Evolutionary conservation across 2,888 invertebrate genomes (phyloP).

Genomic region (Dyspetes luteomarginatus): DNA sequence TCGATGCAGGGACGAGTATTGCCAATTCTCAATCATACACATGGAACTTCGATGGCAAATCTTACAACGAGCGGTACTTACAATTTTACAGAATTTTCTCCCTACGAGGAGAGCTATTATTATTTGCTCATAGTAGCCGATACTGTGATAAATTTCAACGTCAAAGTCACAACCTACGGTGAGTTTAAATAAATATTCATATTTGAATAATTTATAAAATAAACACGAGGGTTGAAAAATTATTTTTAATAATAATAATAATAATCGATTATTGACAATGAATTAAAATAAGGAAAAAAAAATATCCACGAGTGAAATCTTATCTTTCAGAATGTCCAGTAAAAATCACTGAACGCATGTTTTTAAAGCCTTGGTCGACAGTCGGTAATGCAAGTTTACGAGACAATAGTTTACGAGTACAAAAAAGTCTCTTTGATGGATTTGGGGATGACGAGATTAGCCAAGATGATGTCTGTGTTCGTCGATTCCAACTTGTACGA

Average conservation of each 20-base stretch:
- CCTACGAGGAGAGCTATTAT: conserved; percentile 83
- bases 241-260: not conserved
- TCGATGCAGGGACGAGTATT: conserved; percentile 81
- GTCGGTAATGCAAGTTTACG: conserved; percentile 59
- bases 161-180: conserved; percentile 81
- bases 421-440: conserved; percentile 66
- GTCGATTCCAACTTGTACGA: conserved; percentile 82
- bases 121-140: conserved; percentile 83
- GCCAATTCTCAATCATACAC: conserved; percentile 79
- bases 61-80: conserved; percentile 78
- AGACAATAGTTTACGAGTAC: conserved; percentile 59
- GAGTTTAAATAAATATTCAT: conserved; percentile 47
- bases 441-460: conserved; percentile 64
- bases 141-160: conserved; percentile 81
- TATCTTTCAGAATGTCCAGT: conserved; percentile 77
- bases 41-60: conserved; percentile 72
- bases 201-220: too few relatives aligned
- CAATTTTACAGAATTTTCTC: conserved; percentile 81
- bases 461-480: conserved; percentile 78
- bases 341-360: conserved; percentile 74
- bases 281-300: conserved; percentile 11
- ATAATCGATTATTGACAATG: too few relatives aligned
- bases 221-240: too few relatives aligned
- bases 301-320: conserved; percentile 3
- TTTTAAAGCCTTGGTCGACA: conserved; percentile 68